These are phyloP conservation scores for Mormyrus iriodes DNA, from an alignment of 2,113 vertebrate genomes.

Conservation along the genomic window DNA sequence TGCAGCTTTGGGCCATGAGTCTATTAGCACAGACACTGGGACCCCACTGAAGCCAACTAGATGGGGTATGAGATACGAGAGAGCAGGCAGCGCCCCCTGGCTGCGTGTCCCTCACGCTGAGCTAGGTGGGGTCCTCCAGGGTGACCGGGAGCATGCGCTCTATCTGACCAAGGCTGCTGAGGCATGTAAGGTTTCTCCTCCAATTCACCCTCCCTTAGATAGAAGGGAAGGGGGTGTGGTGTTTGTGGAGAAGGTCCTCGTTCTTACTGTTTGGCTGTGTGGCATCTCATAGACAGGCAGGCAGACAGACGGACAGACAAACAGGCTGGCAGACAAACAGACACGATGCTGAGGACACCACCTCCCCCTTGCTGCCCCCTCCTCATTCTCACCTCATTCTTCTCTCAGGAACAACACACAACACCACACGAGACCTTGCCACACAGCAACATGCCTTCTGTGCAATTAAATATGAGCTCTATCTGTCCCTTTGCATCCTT, in stretches of 20 bases:
- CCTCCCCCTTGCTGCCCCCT: not conserved
- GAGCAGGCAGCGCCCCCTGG: not conserved
- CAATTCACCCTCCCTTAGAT: not conserved
- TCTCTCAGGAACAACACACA: constrained; percentile 49
- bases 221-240: not conserved
- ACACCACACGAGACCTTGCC: constrained; percentile 34
- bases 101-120: not conserved
- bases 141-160: not conserved
- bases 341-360: not conserved
- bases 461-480: constrained; percentile 65
- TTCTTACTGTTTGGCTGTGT: not conserved
- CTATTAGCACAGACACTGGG: not conserved
- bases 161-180: not conserved
- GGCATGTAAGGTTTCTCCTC: not conserved
- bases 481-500: constrained; percentile 52
- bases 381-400: constrained; percentile 21
- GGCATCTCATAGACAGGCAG: not conserved
- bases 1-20: not conserved
- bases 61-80: not conserved
- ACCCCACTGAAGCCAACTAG: not conserved
- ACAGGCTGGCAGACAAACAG: not conserved
- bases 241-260: not conserved
- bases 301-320: not conserved
- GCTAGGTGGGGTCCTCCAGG: not conserved
- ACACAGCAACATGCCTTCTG: constrained; percentile 44